Evolutionary conservation across 1,140 invertebrate genomes (phyloP).

Genomic region (Dreissena polymorpha): DNA sequence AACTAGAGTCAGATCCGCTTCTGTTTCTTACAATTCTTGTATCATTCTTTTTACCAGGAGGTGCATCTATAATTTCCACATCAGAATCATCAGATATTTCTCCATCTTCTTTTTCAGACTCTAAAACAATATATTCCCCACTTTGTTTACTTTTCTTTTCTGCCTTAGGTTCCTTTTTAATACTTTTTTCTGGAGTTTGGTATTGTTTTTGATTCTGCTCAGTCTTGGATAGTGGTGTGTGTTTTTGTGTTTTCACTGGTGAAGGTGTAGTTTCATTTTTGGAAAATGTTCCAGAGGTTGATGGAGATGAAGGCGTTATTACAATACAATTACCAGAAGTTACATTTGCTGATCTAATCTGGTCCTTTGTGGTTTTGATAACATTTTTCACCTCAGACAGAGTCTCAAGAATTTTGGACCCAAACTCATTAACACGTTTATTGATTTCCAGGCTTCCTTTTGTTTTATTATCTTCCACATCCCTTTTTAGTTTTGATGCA

Average conservation of each 20-base stretch:
- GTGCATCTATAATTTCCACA: background rate
- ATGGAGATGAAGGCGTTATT: background rate
- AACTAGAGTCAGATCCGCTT: background rate
- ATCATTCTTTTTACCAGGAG: background rate
- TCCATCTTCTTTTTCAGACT: slow-evolving; percentile 47
- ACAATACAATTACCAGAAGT: no score
- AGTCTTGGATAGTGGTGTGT: background rate
- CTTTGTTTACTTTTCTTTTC: background rate
- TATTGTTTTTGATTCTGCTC: background rate
- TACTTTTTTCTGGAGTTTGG: slow-evolving; percentile 19
- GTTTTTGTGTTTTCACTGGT: background rate
- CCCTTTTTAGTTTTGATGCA: background rate
- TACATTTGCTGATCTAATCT: background rate
- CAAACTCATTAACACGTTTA: slow-evolving; percentile 31
- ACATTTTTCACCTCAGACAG: slow-evolving; percentile 48
- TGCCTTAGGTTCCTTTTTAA: slow-evolving; percentile 8
- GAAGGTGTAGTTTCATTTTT: background rate
- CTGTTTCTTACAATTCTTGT: background rate
- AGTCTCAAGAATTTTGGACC: slow-evolving; percentile 30
- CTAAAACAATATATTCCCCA: background rate
- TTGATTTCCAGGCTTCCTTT: background rate
- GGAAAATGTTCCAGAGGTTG: background rate
- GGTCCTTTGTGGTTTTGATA: background rate
- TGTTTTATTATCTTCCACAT: background rate
- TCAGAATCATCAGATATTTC: slow-evolving; percentile 51